Conservation (phyloP, 2,113 vertebrate genomes). For the Albula glossodonta region DNA sequence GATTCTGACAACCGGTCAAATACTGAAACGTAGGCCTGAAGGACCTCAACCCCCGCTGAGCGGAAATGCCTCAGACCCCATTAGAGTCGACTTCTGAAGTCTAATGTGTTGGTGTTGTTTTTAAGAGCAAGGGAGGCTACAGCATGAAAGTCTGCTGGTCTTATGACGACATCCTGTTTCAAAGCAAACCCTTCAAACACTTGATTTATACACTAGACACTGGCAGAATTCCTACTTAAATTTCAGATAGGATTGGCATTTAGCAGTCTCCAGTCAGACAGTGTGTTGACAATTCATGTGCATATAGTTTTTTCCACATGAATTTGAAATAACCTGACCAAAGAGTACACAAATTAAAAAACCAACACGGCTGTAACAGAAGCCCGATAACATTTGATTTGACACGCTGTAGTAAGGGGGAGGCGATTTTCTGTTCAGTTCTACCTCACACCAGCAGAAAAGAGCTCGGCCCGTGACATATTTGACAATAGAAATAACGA, state of each 20-base stretch:
- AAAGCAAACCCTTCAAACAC: neutral
- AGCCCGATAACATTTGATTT: neutral
- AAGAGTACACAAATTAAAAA: conserved; percentile 7
- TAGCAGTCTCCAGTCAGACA: neutral
- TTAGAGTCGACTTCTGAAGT: neutral
- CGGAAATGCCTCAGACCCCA: neutral
- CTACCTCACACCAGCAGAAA: neutral
- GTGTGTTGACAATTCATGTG: neutral
- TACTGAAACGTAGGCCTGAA: neutral
- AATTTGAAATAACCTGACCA: neutral
- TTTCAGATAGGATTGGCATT: neutral
- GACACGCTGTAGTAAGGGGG: neutral
- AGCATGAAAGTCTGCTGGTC: neutral
- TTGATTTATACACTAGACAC: neutral
- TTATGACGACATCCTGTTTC: neutral
- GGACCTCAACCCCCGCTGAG: neutral
- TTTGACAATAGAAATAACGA: neutral
- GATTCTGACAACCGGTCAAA: neutral
- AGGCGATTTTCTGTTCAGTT: neutral
- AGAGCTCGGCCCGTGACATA: neutral
- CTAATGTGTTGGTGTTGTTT: neutral
- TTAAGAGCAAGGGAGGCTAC: neutral
- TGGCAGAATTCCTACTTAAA: neutral
- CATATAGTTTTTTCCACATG: neutral
- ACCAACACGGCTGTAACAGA: neutral